Evolutionary conservation across 2,888 invertebrate genomes (phyloP).

Genomic region (Geotrupes spiniger): DNA sequence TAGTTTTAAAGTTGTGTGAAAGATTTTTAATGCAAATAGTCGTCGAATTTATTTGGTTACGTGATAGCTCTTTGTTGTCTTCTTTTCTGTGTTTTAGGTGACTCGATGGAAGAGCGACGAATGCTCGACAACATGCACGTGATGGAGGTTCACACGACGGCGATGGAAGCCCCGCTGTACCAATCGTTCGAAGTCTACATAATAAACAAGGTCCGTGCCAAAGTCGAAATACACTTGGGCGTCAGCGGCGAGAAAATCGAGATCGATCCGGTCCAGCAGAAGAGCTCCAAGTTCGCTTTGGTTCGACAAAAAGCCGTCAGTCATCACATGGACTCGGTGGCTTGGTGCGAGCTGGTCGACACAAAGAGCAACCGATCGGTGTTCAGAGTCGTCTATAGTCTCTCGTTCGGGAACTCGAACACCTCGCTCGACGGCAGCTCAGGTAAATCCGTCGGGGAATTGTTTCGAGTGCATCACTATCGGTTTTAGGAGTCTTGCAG

Average conservation of each 20-base stretch:
- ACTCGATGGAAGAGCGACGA: conserved; percentile 44
- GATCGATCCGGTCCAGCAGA: conserved; percentile 77
- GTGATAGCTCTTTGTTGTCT: no score
- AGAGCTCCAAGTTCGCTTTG: conserved; percentile 58
- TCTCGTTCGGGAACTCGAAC: conserved; percentile 35
- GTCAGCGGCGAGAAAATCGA: conserved; percentile 90
- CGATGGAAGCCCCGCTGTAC: conserved; percentile 84
- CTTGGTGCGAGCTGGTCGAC: conserved; percentile 81
- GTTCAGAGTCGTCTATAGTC: conserved; percentile 71
- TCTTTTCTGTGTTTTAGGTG: no score
- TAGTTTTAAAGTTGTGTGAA: no score
- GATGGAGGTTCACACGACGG: conserved; percentile 71
- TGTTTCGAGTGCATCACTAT: neutral
- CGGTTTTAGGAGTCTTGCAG: conserved; percentile 33
- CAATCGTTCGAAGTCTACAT: conserved; percentile 77
- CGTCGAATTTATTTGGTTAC: no score
- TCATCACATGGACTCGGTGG: conserved; percentile 83
- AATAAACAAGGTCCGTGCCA: conserved; percentile 76
- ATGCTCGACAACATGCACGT: conserved; percentile 57
- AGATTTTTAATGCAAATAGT: no score
- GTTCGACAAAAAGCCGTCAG: conserved; percentile 73
- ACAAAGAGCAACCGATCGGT: conserved; percentile 69
- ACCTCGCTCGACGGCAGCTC: conserved; percentile 4
- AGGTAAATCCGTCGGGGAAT: neutral
- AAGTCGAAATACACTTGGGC: conserved; percentile 80